These are phyloP conservation scores for Gymnogyps californianus DNA, from an alignment of 2,113 vertebrate genomes.

Conservation along the genomic window DNA sequence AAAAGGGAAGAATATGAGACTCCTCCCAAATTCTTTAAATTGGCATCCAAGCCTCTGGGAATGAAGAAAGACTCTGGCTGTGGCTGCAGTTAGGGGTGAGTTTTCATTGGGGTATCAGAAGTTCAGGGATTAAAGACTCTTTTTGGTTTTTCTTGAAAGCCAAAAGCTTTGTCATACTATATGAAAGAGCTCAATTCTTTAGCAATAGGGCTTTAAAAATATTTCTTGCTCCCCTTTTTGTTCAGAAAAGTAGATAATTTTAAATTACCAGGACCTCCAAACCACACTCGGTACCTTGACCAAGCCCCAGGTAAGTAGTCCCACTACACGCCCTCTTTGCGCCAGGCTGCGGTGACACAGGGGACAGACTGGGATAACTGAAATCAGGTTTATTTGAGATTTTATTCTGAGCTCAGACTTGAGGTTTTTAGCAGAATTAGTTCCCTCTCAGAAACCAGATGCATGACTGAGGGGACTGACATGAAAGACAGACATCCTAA, in stretches of 20 bases:
- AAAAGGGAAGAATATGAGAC: constrained; percentile 49
- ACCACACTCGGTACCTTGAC: background rate
- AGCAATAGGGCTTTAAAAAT: background rate
- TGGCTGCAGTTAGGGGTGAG: background rate
- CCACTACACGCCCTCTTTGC: background rate
- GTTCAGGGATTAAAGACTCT: constrained; percentile 24
- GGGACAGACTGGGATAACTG: background rate
- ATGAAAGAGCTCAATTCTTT: constrained; percentile 12
- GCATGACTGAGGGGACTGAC: background rate
- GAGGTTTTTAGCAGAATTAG: background rate
- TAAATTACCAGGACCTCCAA: background rate
- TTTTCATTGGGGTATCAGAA: constrained; percentile 40
- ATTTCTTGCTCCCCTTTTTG: background rate
- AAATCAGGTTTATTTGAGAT: background rate
- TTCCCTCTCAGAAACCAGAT: background rate
- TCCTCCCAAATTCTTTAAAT: constrained; percentile 33
- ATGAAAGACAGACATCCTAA: too few relatives aligned
- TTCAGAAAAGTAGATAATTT: background rate
- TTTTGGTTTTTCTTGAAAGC: constrained; percentile 28
- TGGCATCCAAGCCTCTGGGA: background rate
- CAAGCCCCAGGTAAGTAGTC: background rate
- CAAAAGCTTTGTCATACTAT: background rate
- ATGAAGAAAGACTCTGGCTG: constrained; percentile 11
- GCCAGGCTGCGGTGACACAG: background rate
- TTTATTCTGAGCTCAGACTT: background rate